Percentiles rank a stretch among this genome's conserved stretches.
Conservation (phyloP, 1,140 invertebrate genomes). For the Drosophila cardini region DNA sequence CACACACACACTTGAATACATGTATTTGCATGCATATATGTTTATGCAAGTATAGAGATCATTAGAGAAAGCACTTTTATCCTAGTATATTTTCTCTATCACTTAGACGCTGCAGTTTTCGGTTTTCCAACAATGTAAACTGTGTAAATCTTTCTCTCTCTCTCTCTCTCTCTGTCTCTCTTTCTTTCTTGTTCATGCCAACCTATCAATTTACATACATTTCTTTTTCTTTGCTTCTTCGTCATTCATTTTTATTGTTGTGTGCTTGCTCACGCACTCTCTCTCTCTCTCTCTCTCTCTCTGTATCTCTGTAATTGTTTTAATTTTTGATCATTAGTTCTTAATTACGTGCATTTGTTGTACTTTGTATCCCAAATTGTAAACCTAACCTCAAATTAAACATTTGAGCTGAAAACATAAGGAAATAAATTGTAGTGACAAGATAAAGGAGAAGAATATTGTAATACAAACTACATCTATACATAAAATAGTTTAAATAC, state of each 20-base stretch:
- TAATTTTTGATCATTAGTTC: conserved; percentile 15
- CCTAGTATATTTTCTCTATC: not conserved
- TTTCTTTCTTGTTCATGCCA: too few relatives aligned
- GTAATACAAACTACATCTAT: conserved; percentile 31
- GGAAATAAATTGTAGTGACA: conserved; percentile 23
- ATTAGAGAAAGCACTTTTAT: not conserved
- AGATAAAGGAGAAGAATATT: conserved; percentile 2
- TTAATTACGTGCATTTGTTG: conserved; percentile 42
- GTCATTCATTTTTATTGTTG: too few relatives aligned
- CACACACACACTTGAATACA: not conserved
- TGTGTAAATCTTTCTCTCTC: not conserved
- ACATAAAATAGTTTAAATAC: conserved; percentile 35
- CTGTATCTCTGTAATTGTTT: conserved; percentile 16
- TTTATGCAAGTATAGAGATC: not conserved
- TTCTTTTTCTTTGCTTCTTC: too few relatives aligned
- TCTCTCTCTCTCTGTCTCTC: too few relatives aligned
- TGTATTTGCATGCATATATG: not conserved
- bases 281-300: not conserved
- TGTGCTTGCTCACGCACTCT: too few relatives aligned
- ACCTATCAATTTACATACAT: too few relatives aligned
- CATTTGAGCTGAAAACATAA: conserved; percentile 33
- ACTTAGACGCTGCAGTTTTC: not conserved
- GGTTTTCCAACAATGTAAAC: not conserved
- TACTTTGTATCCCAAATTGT: conserved; percentile 38
- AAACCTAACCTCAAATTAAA: conserved; percentile 44